Evolutionary conservation across 2,888 invertebrate genomes (phyloP).

Genomic region (Oasisia sp.): DNA sequence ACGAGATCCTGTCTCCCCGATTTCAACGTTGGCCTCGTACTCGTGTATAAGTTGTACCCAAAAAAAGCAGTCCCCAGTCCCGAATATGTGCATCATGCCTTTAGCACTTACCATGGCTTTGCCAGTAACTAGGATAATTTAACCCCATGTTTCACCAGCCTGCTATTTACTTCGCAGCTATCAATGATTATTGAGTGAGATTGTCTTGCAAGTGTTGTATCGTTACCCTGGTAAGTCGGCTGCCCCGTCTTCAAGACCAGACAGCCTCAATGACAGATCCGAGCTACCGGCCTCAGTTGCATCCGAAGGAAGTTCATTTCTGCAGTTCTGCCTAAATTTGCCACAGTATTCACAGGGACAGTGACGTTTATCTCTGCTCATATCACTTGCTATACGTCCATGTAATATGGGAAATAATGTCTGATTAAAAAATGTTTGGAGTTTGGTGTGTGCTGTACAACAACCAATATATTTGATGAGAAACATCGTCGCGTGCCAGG

Average conservation of each 20-base stretch:
- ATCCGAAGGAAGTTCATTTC: background rate
- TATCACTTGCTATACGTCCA: too few species aligned
- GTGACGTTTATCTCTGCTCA: too few species aligned
- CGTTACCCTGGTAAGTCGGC: background rate
- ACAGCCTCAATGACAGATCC: background rate
- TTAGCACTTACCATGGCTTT: background rate
- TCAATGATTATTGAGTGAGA: background rate
- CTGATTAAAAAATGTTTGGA: too few species aligned
- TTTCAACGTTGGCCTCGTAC: too few species aligned
- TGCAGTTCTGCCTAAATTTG: background rate
- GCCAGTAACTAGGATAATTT: background rate
- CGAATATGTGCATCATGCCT: background rate
- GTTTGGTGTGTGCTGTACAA: too few species aligned
- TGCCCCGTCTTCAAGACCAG: background rate
- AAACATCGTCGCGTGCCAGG: too few species aligned
- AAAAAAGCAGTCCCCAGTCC: too few species aligned
- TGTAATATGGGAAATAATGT: too few species aligned
- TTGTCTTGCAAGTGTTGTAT: background rate
- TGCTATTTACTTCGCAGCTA: background rate
- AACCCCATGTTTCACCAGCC: too few species aligned
- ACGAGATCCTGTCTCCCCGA: too few species aligned
- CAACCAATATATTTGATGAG: too few species aligned
- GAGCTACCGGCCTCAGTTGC: background rate
- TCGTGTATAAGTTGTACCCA: too few species aligned
- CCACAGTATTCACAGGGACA: background rate